Base-by-base conservation (phyloP, 2,113 vertebrate genomes). In the Amphilophus citrinellus region DNA sequence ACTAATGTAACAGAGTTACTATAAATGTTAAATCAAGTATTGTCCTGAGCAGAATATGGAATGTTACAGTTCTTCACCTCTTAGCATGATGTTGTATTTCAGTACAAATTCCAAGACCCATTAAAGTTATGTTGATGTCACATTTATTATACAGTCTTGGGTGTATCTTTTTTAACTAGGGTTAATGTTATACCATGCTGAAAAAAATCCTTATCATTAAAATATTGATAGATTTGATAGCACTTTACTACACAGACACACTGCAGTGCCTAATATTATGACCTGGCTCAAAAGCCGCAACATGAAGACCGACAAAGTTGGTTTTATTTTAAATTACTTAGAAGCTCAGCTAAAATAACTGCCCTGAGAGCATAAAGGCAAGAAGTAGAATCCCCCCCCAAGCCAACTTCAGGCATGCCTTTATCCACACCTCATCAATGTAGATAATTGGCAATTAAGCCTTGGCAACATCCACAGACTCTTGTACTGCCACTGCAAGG, bases 181-280 rank as follows among this genome's bases (percentile, higher is more conserved):
- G 39, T 47, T 35, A 76, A 9, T 60, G 62, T 84, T 62, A 35
- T 80, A 44, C 44, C 61, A 77, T 13, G 44, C 56, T 53, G n/a
- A 60, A 84, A 75, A 42, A 65, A 61, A 39, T 63, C 47, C 10
- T 65, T 56, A 79, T 82, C 65, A 9, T 30, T 87, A 78, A 76
- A 84, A 66, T 62, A 80, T 61, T 32, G 65, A 80, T 62, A 89
- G 63, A 89, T 81, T 32, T 76, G 60, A 82, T n/a, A 15, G 35
- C 24, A 35, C n/a, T 50, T 58, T 35, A 6, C 18, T 35, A n/a
- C 37, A 77, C 30, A 15, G 66, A 53, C 53, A 37, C 50, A 65
- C 37, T 59, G 17, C 61, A 42, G 5, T 59, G 35, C 8, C 53
- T 11, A 59, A 65, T 32, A 42, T 66, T 68, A 68, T 68, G 63